Base-by-base conservation (phyloP, 2,113 vertebrate genomes). In the Tyto alba region DNA sequence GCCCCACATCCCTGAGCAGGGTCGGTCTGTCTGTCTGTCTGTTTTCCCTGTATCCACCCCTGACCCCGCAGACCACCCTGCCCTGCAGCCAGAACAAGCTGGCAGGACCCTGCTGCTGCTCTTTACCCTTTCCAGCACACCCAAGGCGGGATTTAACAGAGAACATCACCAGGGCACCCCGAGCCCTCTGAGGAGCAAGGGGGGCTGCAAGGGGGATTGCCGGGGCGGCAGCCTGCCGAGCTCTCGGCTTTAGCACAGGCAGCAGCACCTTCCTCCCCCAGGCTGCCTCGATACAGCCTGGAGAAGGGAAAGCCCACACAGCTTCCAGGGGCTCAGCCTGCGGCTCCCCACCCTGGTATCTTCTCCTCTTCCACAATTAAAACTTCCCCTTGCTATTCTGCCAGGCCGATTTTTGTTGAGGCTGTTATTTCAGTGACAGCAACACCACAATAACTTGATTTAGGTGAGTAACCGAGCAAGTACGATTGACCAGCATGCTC, bases 251-350 rank as follows among this genome's bases (percentile, higher is more conserved):
- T 16, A 64, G 59, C 57, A 45, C 1, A 2, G 18, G 23, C 41
- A 73, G 22, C 22, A 3, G 41, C 13, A 47, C 38, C 83, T 57
- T 78, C 47, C 56, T 91, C 53, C 38, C 27, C 0, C 0, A 11
- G 59, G 43, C 66, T 8, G 7, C 77, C 43, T 63, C 6, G 0
- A 21, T 0, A 21, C 0, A 40, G 16, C 27, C 0, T 4, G 38
- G 66, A 41, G 36, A 78, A 90, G 13, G 32, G 36, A 72, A 85
- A 68, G 11, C 18, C 8, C 3, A 0, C 13, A 26, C 30, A 25
- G 47, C 27, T 83, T 53, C 26, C 77, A 71, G 20, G 23, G 27
- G 40, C 62, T 73, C 45, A 47, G 60, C 27, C 23, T 81, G 43
- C n/a, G 34, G 29, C 55, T 84, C 29, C 59, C 50, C 77, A 89